Percentiles rank a stretch among this genome's conserved stretches.
These are phyloP conservation scores for Aplodontia rufa DNA, from an alignment of 2,113 vertebrate genomes.

Conservation along the genomic window DNA sequence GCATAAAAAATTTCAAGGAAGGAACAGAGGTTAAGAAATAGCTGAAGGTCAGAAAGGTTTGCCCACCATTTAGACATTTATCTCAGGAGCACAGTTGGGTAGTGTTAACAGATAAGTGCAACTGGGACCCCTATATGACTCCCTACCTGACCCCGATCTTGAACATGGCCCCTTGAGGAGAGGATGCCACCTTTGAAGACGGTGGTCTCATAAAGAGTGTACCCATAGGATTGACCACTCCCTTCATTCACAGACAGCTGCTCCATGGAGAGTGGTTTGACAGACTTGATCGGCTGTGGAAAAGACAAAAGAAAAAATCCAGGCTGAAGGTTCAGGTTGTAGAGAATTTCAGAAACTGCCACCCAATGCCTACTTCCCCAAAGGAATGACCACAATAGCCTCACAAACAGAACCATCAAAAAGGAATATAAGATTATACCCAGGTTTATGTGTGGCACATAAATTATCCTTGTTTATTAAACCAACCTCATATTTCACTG, in stretches of 20 bases:
- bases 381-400: not conserved
- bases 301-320: not conserved
- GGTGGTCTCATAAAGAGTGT: constrained; percentile 91
- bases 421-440: not conserved
- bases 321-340: not conserved
- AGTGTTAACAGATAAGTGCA: not conserved
- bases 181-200: constrained; percentile 88
- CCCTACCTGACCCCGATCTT: constrained; percentile 90
- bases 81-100: not conserved
- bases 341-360: not conserved
- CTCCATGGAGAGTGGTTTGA: constrained; percentile 92
- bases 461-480: not conserved
- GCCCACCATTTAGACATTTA: not conserved
- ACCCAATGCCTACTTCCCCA: not conserved
- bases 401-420: not conserved
- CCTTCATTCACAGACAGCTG: constrained; percentile 87
- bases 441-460: not conserved
- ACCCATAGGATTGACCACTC: constrained; percentile 91
- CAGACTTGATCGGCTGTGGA: constrained; percentile 87
- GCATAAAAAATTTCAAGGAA: not conserved
- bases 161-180: constrained; percentile 85
- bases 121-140: not conserved
- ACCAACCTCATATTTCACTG: not conserved
- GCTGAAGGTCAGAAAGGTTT: not conserved
- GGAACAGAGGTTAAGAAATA: not conserved